phyloP scores from a whole-genome alignment of 2,797 vertebrate species.

The Manis javanica region DNA sequence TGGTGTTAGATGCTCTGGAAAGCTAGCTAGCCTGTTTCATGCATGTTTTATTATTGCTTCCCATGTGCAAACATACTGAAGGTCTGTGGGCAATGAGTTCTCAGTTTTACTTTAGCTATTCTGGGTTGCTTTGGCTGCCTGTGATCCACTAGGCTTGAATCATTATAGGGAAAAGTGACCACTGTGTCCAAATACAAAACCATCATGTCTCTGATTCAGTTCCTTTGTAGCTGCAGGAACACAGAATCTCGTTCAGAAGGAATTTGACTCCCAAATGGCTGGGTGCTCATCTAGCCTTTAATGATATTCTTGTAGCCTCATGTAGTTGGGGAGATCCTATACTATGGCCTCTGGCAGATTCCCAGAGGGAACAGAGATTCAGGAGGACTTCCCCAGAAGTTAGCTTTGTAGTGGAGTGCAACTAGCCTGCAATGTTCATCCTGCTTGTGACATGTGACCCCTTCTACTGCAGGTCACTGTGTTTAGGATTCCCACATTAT shows the following conservation, averaged over 20 bases:
- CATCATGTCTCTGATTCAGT: background rate
- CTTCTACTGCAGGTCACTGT: background rate
- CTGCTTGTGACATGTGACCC: background rate
- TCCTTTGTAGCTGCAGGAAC: background rate
- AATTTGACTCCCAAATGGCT: background rate
- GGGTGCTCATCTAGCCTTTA: background rate
- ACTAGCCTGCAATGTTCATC: background rate
- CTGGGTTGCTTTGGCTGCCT: background rate
- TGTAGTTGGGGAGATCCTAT: background rate
- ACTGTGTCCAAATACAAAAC: background rate
- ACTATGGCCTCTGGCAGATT: background rate
- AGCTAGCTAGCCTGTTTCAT: constrained; percentile 71
- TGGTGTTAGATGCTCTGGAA: constrained; percentile 74
- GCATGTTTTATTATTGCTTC: constrained; percentile 76
- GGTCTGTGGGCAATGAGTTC: background rate
- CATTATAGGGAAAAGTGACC: constrained; percentile 8
- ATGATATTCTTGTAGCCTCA: background rate
- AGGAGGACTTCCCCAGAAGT: background rate
- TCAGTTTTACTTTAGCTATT: background rate
- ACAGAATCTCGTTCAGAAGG: background rate
- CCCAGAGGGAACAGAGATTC: background rate
- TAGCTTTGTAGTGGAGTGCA: background rate
- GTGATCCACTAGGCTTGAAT: background rate
- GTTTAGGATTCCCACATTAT: background rate
- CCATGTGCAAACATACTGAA: constrained; percentile 37